Evolutionary conservation across 2,888 invertebrate genomes (phyloP).

Genomic region (Spilarctia lutea): DNA sequence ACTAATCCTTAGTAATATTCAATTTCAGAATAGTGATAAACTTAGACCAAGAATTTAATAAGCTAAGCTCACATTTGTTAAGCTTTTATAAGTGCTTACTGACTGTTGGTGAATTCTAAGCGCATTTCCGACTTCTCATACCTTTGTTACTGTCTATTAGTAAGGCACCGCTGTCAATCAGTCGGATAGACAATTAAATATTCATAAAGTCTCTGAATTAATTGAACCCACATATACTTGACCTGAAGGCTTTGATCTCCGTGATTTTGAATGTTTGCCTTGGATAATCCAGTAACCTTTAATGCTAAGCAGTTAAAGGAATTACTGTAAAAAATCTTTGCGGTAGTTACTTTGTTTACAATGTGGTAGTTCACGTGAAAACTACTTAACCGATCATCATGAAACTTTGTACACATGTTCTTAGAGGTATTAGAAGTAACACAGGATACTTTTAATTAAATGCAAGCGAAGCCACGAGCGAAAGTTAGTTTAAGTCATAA

Average conservation of each 20-base stretch:
- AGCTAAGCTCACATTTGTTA: no score
- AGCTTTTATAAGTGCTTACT: not conserved
- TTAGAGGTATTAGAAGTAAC: no score
- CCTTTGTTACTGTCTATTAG: slow-evolving; percentile 10
- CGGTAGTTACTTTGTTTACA: not conserved
- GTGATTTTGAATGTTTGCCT: not conserved
- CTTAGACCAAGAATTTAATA: no score
- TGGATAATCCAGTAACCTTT: not conserved
- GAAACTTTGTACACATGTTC: no score
- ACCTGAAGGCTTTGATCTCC: not conserved
- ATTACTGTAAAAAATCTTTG: not conserved
- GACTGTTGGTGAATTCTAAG: not conserved
- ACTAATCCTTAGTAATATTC: no score
- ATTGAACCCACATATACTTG: not conserved
- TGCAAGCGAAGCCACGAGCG: no score
- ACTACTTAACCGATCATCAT: no score
- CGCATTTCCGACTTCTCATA: not conserved
- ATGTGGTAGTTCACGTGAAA: no score
- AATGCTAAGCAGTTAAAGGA: not conserved
- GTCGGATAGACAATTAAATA: not conserved
- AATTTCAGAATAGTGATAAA: no score
- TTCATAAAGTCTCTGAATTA: not conserved
- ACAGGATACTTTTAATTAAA: no score
- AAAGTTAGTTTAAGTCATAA: no score
- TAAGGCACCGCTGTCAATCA: not conserved